Conservation (phyloP, 2,797 vertebrate genomes). For the Leptatherina wallacei region DNA sequence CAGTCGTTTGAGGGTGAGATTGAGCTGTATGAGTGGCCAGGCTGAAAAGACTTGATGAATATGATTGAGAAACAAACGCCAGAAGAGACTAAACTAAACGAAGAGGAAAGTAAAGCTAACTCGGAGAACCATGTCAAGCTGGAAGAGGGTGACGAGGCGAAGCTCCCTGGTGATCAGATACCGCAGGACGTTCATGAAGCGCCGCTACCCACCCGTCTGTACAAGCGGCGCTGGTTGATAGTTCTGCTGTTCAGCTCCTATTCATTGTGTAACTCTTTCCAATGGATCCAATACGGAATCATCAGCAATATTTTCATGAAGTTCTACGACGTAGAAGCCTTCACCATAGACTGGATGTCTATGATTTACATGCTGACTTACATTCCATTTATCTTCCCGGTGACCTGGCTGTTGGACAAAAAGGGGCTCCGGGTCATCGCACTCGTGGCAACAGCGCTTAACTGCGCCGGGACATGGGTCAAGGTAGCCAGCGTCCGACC, state of each 20-base stretch:
- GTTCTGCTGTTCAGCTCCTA: constrained; percentile 92
- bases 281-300: constrained; percentile 98
- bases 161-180: neutral
- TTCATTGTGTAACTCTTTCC: constrained; percentile 94
- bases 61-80: constrained; percentile 64
- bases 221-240: constrained; percentile 87
- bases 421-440: constrained; percentile 90
- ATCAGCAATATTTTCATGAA: constrained; percentile 90
- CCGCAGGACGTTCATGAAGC: neutral
- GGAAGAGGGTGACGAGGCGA: constrained; percentile 15
- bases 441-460: constrained; percentile 89
- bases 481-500: constrained; percentile 89
- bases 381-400: constrained; percentile 94
- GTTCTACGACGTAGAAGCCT: constrained; percentile 87
- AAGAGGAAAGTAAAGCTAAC: constrained; percentile 11
- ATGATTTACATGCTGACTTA: constrained; percentile 97
- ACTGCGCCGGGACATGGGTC: constrained; percentile 93
- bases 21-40: constrained; percentile 29
- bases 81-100: constrained; percentile 11
- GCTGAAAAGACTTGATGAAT: constrained; percentile 8
- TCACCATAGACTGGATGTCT: constrained; percentile 94
- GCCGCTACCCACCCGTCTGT: constrained; percentile 71
- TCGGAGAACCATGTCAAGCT: constrained; percentile 31
- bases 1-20: neutral
- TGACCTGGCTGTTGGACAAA: constrained; percentile 93